Evolutionary conservation across 2,888 invertebrate genomes (phyloP).

Genomic region (Mesoligia furuncula): DNA sequence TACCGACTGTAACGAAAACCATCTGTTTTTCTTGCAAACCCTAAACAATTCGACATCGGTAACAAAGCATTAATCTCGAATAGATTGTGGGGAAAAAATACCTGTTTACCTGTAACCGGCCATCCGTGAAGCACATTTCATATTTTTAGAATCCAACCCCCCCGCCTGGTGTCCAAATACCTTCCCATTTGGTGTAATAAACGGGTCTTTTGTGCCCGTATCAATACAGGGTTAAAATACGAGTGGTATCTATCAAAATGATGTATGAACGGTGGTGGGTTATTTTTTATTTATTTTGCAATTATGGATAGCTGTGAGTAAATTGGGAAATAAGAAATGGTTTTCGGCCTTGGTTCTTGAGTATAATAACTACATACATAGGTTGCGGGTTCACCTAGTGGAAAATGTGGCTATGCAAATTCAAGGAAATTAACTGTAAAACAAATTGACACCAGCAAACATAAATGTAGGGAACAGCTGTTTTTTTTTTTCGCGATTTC

Average conservation of each 20-base stretch:
- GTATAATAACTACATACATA: background rate
- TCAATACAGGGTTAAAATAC: slow-evolving; percentile 67
- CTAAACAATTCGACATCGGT: slow-evolving; percentile 37
- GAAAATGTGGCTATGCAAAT: background rate
- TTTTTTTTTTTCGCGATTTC: too few species aligned
- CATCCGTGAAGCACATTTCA: slow-evolving; percentile 59
- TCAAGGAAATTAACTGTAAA: background rate
- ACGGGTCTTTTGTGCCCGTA: slow-evolving; percentile 66
- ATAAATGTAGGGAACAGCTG: too few species aligned
- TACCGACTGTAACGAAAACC: slow-evolving; percentile 3
- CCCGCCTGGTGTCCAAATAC: slow-evolving; percentile 62
- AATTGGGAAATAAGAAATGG: background rate
- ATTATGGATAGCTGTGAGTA: slow-evolving; percentile 31
- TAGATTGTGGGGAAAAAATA: slow-evolving; percentile 39
- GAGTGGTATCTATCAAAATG: slow-evolving; percentile 63
- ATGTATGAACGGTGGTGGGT: slow-evolving; percentile 39
- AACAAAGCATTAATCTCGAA: slow-evolving; percentile 52
- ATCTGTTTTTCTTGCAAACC: slow-evolving; percentile 41
- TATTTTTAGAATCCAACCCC: slow-evolving; percentile 56
- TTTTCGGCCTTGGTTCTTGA: background rate
- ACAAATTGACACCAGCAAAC: background rate
- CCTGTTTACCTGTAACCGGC: slow-evolving; percentile 43
- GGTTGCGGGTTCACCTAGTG: background rate
- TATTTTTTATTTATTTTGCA: slow-evolving; percentile 49
- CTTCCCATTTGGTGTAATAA: slow-evolving; percentile 65